Evolutionary conservation across 2,888 invertebrate genomes (phyloP), one percentile per base, ranked within the genome.

Genomic region (Tupiocoris notatus): DNA sequence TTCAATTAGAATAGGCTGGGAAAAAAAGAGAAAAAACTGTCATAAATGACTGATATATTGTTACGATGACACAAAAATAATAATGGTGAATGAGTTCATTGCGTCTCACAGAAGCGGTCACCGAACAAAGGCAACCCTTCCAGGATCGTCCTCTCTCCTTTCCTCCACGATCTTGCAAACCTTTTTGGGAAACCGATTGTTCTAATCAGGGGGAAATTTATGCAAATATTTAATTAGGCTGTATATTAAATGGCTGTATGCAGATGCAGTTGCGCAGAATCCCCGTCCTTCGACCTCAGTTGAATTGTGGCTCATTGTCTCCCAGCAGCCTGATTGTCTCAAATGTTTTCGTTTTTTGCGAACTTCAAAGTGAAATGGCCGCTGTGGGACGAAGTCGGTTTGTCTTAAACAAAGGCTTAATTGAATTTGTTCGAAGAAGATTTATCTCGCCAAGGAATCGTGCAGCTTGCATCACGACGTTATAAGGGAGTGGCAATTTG

Each of bases 221-320:
- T 75, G 66, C 75, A 75, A 75, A 75, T 75, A 75, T 75, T 75
- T 75, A 75, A 75, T 75, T 75, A 75, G 75, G 75, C 75, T 59
- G 67, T 75, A 66, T 66, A 75, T 75, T 75, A 66, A 22, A 54
- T 25, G 57, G 73, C n/a, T 25, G 62, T 61, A 64, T 73, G 62
- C n/a, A 73, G 57, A 63, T 64, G 57, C 63, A 17, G 39, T 3
- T n/a, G n/a, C n/a, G n/a, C n/a, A n/a, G n/a, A n/a, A n/a, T n/a
- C n/a, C n/a, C 39, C 3, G 12, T 12, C 39, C 39, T 39, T 39
- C 39, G 39, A 39, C 39, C 39, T 39, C 39, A 39, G 39, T 39
- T 39, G 39, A 39, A 39, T 39, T 39, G 39, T 39, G 3, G 39
- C 39, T 39, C 39, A 39, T 39, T 39, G 39, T 39, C 39, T 12